These are phyloP conservation scores for Coenonympha glycerion DNA, from an alignment of 2,888 invertebrate species.

Conservation along the genomic window DNA sequence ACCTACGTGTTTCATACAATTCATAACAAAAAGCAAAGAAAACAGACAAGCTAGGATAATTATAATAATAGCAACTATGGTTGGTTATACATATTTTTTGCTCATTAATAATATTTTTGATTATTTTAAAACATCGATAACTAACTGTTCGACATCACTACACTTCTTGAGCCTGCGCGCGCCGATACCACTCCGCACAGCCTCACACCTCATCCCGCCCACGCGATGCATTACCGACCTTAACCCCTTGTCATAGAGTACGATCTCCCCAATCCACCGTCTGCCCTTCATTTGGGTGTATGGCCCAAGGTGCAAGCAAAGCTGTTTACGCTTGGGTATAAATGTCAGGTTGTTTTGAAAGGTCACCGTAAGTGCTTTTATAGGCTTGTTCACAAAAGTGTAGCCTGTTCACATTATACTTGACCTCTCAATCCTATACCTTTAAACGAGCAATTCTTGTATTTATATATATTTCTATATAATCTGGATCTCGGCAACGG, in stretches of 20 bases:
- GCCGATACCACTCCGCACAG: constrained; percentile 51
- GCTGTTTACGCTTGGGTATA: constrained; percentile 20
- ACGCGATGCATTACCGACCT: constrained; percentile 36
- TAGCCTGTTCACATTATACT: too few species aligned
- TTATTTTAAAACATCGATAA: constrained; percentile 25
- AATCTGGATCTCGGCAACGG: too few species aligned
- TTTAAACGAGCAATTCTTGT: too few species aligned
- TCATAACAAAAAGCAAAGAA: too few species aligned
- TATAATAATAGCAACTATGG: too few species aligned
- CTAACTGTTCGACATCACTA: constrained; percentile 38
- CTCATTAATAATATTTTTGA: not conserved
- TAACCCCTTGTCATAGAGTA: constrained; percentile 29
- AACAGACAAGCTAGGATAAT: too few species aligned
- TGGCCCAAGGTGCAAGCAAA: constrained; percentile 34
- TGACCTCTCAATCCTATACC: too few species aligned
- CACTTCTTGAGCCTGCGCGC: constrained; percentile 56
- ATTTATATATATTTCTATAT: too few species aligned
- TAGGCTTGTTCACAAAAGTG: not conserved
- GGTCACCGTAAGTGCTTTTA: constrained; percentile 16
- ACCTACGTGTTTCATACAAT: too few species aligned
- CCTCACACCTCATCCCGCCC: constrained; percentile 46
- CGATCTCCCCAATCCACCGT: constrained; percentile 20
- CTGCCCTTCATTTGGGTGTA: constrained; percentile 27
- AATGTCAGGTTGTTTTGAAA: constrained; percentile 27
- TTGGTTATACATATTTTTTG: too few species aligned